Percentiles rank a stretch among this genome's conserved stretches.
Conservation (phyloP, 2,797 vertebrate species). For the Phyllotis vaccarum region DNA sequence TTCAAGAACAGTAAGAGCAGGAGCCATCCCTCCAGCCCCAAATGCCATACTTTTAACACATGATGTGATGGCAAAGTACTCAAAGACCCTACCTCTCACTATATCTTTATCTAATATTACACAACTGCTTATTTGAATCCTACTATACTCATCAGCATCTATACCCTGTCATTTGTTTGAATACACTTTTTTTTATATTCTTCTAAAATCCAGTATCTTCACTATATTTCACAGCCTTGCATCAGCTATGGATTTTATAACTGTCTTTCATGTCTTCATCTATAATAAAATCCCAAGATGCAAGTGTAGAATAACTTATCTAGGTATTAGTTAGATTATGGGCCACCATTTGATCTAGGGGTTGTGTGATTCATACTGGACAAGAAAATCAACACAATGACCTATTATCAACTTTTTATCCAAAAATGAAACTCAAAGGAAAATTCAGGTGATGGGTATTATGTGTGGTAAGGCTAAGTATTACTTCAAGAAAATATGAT, state of each 20-base stretch:
- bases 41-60: neutral
- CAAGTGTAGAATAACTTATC: conserved; percentile 6
- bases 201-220: conserved; percentile 46
- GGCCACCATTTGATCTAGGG: conserved; percentile 1
- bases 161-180: conserved; percentile 5
- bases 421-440: conserved; percentile 34
- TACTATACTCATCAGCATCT: neutral
- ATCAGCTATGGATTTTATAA: conserved; percentile 20
- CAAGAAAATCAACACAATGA: conserved; percentile 34
- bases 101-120: neutral
- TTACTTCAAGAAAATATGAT: conserved; percentile 57
- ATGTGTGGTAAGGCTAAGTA: neutral
- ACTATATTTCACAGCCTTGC: conserved; percentile 43
- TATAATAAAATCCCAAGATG: conserved; percentile 39
- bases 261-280: conserved; percentile 38
- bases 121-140: neutral
- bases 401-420: neutral
- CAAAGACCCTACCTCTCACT: neutral
- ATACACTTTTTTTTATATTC: conserved; percentile 37
- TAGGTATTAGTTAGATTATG: conserved; percentile 43
- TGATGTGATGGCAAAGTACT: neutral
- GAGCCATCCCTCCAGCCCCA: neutral
- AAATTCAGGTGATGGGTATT: neutral
- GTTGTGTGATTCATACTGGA: neutral
- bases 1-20: neutral